phyloP scores from a whole-genome alignment of 2,888 invertebrate genomes.

The Drosophila yooni region DNA sequence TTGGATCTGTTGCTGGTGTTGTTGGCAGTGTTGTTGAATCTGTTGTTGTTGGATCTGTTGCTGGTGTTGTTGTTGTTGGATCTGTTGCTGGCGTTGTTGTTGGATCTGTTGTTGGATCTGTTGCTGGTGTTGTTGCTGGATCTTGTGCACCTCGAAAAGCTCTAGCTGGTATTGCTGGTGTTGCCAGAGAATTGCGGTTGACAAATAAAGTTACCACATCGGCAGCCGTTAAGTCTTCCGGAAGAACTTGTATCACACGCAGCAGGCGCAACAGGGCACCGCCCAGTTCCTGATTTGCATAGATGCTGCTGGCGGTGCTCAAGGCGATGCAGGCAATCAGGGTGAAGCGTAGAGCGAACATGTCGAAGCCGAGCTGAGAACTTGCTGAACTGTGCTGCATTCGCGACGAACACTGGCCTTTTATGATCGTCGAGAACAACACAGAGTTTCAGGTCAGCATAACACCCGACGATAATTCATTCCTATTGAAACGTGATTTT shows the following conservation, averaged over 20 bases:
- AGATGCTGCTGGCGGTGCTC: neutral
- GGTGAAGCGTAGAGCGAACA: constrained; percentile 12
- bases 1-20: too few species aligned
- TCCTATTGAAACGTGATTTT: constrained; percentile 12
- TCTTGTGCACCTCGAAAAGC: too few species aligned
- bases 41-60: neutral
- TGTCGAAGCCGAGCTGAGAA: neutral
- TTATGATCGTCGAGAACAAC: constrained; percentile 7
- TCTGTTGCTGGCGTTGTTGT: neutral
- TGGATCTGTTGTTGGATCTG: neutral
- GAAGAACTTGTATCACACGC: neutral
- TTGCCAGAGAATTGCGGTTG: neutral
- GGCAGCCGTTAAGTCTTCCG: neutral
- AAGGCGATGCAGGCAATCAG: constrained; percentile 1
- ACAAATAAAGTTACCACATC: neutral
- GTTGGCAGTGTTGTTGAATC: too few species aligned
- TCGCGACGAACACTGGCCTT: neutral
- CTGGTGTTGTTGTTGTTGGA: neutral
- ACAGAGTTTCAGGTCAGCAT: neutral
- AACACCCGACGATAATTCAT: neutral
- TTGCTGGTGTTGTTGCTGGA: too few species aligned
- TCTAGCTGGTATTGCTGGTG: neutral
- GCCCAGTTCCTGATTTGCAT: neutral
- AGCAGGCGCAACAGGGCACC: neutral
- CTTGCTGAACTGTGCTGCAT: neutral